Conservation (phyloP, 2,113 vertebrate genomes). For the Pelmatolapia mariae region DNA sequence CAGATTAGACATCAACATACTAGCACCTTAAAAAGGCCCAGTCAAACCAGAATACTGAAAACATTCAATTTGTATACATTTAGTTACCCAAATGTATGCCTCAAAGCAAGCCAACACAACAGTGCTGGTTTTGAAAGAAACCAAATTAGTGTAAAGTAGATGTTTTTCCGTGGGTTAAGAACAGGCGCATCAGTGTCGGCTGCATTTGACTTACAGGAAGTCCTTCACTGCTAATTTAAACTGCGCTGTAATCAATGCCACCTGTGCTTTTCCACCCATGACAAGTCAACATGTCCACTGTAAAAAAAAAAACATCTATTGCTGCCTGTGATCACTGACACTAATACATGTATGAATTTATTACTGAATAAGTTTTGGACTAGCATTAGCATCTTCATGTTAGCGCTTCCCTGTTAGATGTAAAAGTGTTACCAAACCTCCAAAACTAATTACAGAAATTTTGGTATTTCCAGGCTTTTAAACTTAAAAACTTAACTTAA, state of each 20-base stretch:
- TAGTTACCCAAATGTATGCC: fast-evolving
- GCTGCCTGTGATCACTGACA: not conserved
- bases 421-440: not conserved
- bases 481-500: not conserved
- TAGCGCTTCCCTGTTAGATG: not conserved
- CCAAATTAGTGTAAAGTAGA: not conserved
- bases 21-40: not conserved
- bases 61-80: not conserved
- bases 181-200: not conserved
- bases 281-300: not conserved
- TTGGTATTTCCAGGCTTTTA: not conserved
- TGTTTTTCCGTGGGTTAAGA: not conserved
- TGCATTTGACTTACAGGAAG: not conserved
- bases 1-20: not conserved
- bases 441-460: not conserved
- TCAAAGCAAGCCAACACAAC: not conserved
- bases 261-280: not conserved
- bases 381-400: not conserved
- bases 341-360: not conserved
- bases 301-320: not conserved
- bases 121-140: not conserved
- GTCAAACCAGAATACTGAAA: not conserved
- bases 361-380: not conserved
- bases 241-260: not conserved
- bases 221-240: not conserved